A percentile compares a stretch with the other conserved stretches of the same genome.
These are phyloP conservation scores for Lanius ludovicianus DNA, from an alignment of 2,113 vertebrate genomes.

Conservation along the genomic window DNA sequence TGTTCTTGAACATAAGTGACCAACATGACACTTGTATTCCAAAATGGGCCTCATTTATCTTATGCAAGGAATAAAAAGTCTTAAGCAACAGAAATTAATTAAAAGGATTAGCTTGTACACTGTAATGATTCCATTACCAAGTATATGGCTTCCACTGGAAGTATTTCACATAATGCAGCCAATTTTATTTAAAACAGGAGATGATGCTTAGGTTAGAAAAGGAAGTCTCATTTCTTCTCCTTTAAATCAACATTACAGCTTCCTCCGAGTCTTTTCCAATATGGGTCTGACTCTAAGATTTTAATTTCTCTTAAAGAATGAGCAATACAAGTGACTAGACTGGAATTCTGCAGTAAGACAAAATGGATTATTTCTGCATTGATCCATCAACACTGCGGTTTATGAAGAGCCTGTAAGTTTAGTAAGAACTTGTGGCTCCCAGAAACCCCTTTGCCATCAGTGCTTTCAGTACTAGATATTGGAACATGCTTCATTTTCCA, in stretches of 20 bases:
- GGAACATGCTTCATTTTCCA: neutral
- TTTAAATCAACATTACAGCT: neutral
- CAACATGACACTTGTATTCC: neutral
- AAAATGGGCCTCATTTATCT: neutral
- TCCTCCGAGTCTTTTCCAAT: neutral
- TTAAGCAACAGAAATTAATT: neutral
- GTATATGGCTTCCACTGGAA: neutral
- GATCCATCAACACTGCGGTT: neutral
- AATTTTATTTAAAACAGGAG: neutral
- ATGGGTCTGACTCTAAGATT: neutral
- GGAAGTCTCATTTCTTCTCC: neutral
- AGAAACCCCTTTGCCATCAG: neutral
- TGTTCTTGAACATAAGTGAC: neutral
- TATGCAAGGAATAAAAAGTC: neutral
- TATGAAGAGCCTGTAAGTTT: neutral
- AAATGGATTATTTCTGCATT: neutral
- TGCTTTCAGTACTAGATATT: accelerated
- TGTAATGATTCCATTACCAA: neutral
- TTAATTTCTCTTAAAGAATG: neutral
- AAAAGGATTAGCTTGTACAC: neutral
- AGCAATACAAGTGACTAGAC: neutral
- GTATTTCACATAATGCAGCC: neutral
- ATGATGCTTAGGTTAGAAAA: neutral
- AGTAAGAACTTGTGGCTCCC: neutral
- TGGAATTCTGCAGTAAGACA: neutral